Conservation (phyloP, 2,888 invertebrate species). For the Rotaria macrura region DNA sequence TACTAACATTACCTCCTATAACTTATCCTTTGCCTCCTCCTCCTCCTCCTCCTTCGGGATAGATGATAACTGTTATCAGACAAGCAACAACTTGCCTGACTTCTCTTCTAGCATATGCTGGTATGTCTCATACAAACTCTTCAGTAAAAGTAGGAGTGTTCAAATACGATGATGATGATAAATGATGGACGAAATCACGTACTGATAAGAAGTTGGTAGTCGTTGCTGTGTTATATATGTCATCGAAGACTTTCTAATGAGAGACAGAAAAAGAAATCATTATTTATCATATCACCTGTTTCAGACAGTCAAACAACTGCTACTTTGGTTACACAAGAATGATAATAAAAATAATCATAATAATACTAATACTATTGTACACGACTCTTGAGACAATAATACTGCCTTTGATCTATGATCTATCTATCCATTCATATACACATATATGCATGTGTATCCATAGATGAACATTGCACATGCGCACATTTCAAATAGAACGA, state of each 20-base stretch:
- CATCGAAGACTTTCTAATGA: not conserved
- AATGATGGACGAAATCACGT: not conserved
- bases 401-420: not conserved
- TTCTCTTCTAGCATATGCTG: not conserved
- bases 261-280: not conserved
- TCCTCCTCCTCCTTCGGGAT: not conserved
- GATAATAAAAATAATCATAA: not conserved
- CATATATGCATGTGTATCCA: not conserved
- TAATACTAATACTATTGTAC: not conserved
- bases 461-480: not conserved
- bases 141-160: not conserved
- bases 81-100: not conserved
- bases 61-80: conserved; percentile 3
- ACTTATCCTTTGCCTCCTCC: not conserved
- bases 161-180: not conserved
- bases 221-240: not conserved
- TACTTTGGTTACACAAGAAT: not conserved
- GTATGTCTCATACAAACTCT: not conserved
- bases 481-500: not conserved
- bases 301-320: not conserved
- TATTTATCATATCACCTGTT: not conserved
- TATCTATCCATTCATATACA: no score
- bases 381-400: not conserved
- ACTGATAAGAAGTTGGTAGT: not conserved
- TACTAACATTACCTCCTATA: not conserved